phyloP scores from a whole-genome alignment of 1,140 invertebrate species.

The Hyles vespertilio region DNA sequence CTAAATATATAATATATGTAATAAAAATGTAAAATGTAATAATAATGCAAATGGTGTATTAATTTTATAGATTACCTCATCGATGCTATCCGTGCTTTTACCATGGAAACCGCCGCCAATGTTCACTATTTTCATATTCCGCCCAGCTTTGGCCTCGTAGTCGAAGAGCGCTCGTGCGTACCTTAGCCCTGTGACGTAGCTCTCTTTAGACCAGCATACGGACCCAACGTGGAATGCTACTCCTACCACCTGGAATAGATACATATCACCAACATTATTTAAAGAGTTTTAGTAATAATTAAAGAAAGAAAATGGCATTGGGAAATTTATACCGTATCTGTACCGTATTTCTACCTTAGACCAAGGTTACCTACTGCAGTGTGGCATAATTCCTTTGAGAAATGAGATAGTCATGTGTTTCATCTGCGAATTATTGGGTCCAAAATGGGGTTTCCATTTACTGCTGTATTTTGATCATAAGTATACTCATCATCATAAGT shows the following conservation, averaged over 20 bases:
- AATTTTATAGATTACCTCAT: slow-evolving; percentile 18
- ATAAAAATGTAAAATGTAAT: neutral
- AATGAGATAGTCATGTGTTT: too few species aligned
- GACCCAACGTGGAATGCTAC: slow-evolving; percentile 11
- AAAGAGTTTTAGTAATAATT: too few species aligned
- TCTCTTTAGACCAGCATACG: slow-evolving; percentile 1
- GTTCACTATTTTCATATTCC: slow-evolving; percentile 32
- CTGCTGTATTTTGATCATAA: too few species aligned
- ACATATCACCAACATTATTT: neutral
- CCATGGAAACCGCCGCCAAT: slow-evolving; percentile 42
- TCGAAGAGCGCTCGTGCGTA: slow-evolving; percentile 5
- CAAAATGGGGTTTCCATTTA: too few species aligned
- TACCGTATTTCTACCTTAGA: too few species aligned
- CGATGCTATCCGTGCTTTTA: slow-evolving; percentile 27
- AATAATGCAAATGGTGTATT: neutral
- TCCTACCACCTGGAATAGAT: slow-evolving; percentile 9
- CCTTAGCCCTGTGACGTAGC: slow-evolving; percentile 3
- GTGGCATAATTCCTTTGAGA: too few species aligned
- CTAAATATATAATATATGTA: too few species aligned
- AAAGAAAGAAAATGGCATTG: too few species aligned
- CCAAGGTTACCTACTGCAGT: too few species aligned
- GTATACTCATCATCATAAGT: too few species aligned
- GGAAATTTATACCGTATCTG: too few species aligned
- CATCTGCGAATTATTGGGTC: too few species aligned
- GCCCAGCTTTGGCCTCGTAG: slow-evolving; percentile 14